Evolutionary conservation across 92 coral and sea anemone species (phyloP), one percentile per base, ranked within the genome.

Genomic region (Zoanthus sociatus): DNA sequence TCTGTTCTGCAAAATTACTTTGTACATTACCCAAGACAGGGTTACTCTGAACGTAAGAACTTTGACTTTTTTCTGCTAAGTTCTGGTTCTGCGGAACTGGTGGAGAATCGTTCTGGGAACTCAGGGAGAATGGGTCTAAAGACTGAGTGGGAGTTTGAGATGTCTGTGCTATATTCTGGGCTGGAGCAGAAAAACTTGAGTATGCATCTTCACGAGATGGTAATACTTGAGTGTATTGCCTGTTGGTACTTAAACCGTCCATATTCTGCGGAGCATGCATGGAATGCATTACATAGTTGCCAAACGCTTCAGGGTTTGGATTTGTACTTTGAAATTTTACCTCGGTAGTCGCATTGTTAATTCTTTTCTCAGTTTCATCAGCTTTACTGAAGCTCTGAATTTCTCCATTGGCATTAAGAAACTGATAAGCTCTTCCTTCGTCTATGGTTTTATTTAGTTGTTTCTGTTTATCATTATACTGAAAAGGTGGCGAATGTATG

Each of bases 321-420:
- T 46, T 46, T 3, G 26, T 1, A 42, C n/a, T 33, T 45, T 81
- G 61, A 26, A 56, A 0, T 66, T 26, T 66, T 21, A 9, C 75
- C 6, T 60, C 75, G 6, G 14, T 8, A 18, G 15, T 6, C 6
- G 46, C 7, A 7, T 21, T 64, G 18, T 81, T 21, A 21, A 6
- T 73, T 12, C 66, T 47, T 46, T 21, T 33, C 70, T 56, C 74
- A 14, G 47, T 32, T 63, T 64, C 45, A 10, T n/a, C 75, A 14
- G 85, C 7, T 44, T 81, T 81, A 53, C 26, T 73, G 54, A 81
- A 37, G 33, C 85, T 81, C 47, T 81, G 74, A 81, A 81, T 66
- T 45, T 63, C 66, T 6, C 85, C 85, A 50, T 66, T 81, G 21
- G 85, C 75, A 81, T 81, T 81, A 30, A 81, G 53, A 68, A 81